A percentile compares a stretch with the other conserved stretches of the same genome.
These are phyloP conservation scores for Himalopsyche kuldschensis DNA, from an alignment of 2,888 invertebrate species.

Conservation along the genomic window DNA sequence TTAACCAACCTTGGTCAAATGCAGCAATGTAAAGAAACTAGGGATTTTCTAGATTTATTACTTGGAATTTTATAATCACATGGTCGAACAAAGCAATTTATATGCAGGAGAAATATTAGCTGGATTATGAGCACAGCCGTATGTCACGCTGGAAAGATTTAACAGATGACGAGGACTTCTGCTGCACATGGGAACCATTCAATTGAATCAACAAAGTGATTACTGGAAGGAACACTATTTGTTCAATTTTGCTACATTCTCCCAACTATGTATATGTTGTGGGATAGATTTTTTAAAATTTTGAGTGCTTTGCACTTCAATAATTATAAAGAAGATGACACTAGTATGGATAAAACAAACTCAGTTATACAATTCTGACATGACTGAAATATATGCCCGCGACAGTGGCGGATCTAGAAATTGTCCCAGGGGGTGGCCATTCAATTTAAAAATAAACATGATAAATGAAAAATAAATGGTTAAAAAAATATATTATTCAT, in stretches of 20 bases:
- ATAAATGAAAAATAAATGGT: too few relatives aligned
- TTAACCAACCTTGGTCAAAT: too few relatives aligned
- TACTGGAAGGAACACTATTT: slow-evolving; percentile 9
- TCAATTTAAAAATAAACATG: too few relatives aligned
- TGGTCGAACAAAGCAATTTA: slow-evolving; percentile 17
- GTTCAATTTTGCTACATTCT: slow-evolving; percentile 8
- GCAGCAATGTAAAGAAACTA: too few relatives aligned
- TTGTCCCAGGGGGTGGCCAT: too few relatives aligned
- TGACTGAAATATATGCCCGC: background rate
- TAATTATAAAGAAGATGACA: background rate
- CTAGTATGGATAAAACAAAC: background rate
- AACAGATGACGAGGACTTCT: slow-evolving; percentile 3
- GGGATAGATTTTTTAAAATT: background rate
- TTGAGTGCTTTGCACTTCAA: background rate
- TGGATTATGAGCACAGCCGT: slow-evolving; percentile 11
- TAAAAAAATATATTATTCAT: too few relatives aligned
- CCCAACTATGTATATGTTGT: too few relatives aligned
- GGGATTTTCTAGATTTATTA: too few relatives aligned
- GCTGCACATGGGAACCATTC: slow-evolving; percentile 18
- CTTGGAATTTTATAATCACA: slow-evolving; percentile 33
- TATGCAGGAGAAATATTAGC: slow-evolving; percentile 35
- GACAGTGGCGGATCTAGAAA: too few relatives aligned
- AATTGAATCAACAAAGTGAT: background rate
- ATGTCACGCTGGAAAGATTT: slow-evolving; percentile 19
- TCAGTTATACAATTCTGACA: slow-evolving; percentile 6